Base-by-base conservation (phyloP, 2,797 vertebrate species). In the Ispidina picta region DNA sequence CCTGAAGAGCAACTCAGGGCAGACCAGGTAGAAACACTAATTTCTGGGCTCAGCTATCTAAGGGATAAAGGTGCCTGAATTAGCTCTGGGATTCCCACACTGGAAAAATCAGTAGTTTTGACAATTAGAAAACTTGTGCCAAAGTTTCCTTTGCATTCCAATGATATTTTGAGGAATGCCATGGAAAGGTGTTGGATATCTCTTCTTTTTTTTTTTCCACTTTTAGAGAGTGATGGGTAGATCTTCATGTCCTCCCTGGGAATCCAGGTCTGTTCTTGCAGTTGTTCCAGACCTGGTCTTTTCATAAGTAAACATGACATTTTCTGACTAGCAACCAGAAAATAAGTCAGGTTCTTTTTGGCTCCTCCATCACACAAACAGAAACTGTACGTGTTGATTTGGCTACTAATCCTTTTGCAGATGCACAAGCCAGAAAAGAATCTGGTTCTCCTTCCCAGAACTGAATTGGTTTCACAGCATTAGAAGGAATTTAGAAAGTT, bases 401-500 rank as follows among this genome's bases (percentile, higher is more conserved):
- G 70, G 86, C 62, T 95, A 92, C 86, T 90, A 79, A 88, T 83
- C 55, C 55, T 88, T 82, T 59, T 85, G 89, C 55, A 93, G 74
- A 92, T 93, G 69, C 69, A 62, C 63, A 89, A 80, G 48, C 82
- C 66, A 80, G 75, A 94, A 91, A 73, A 77, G 43, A 94, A 88
- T 94, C 88, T 92, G 63, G 43, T 91, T 93, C 59, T 26, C 72
- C 35, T 94, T 95, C 75, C 65, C 83, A 88, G 90, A 87, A 80
- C 39, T 86, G 75, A 90, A 93, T 92, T 92, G 78, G 86, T 95
- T 96, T 91, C 72, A 86, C 83, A 80, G 92, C 75, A 74, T 78
- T 83, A 87, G 81, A 44, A 91, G 69, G 89, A 94, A 92, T 96
- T 96, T 90, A 83, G 86, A 93, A 93, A 92, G 91, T 70, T 92